Percentiles rank a stretch among this genome's conserved stretches.
Evolutionary conservation across 2,797 vertebrate species (phyloP).

Genomic region (Leptoclinus maculatus): DNA sequence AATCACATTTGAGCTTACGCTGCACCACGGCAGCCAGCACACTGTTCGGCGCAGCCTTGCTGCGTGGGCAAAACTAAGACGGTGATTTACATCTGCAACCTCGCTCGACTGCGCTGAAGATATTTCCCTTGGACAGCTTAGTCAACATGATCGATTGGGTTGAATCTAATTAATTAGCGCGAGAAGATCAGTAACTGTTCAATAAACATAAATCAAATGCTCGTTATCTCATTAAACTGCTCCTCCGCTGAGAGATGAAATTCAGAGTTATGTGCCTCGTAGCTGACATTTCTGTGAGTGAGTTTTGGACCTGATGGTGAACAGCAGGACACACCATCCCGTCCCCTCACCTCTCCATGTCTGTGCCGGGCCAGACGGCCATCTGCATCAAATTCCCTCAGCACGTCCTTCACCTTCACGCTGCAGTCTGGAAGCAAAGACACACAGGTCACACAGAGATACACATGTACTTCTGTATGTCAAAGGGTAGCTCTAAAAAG

Average conservation of each 20-base stretch:
- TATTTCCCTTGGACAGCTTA: constrained; percentile 47
- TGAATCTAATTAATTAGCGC: constrained; percentile 53
- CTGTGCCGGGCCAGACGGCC: constrained; percentile 85
- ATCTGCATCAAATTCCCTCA: constrained; percentile 89
- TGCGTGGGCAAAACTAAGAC: constrained; percentile 72
- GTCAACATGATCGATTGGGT: constrained; percentile 57
- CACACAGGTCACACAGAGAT: constrained; percentile 53
- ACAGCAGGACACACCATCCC: constrained; percentile 45
- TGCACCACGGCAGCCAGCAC: constrained; percentile 54
- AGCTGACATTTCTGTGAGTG: constrained; percentile 26
- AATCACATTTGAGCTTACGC: constrained; percentile 51
- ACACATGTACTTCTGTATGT: neutral
- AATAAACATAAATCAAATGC: constrained; percentile 30
- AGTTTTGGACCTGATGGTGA: constrained; percentile 32
- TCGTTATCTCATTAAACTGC: constrained; percentile 29
- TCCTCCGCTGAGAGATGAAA: constrained; percentile 11
- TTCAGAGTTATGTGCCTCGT: constrained; percentile 18
- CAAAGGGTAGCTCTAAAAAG: neutral
- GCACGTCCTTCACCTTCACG: constrained; percentile 92
- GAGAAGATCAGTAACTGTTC: constrained; percentile 50
- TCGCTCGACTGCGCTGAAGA: constrained; percentile 23
- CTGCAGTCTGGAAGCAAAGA: constrained; percentile 87
- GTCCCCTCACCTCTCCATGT: constrained; percentile 89
- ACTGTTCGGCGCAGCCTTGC: constrained; percentile 37
- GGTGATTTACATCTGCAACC: constrained; percentile 68